Base-by-base conservation (phyloP, 2,113 vertebrate species). In the Phyllopteryx taeniolatus region DNA sequence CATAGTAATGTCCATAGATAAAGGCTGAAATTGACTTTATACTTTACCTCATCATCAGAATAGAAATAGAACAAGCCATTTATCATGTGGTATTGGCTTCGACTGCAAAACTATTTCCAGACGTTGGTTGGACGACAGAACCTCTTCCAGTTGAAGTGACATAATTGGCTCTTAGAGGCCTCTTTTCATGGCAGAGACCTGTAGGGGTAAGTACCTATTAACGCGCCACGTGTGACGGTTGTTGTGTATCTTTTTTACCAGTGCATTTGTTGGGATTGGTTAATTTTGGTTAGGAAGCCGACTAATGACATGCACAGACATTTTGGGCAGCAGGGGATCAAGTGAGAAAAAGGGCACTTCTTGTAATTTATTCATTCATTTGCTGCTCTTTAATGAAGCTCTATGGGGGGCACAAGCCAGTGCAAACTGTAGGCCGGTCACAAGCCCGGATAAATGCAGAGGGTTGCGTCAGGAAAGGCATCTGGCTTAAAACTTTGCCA, bases 201-300 rank as follows among this genome's bases (percentile, higher is more conserved):
- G 61, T 67, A 74, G 67, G 78, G 77, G 47, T 77, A 88, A 85
- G 79, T 84, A 71, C 72, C 73, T 71, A 73, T 90, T 87, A 87
- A 79, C 80, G 73, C 81, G 39, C 39, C 13, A 43, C 31, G 44
- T 68, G 71, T 81, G 79, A 67, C 75, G 76, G 51, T 35, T 70
- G 67, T 19, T 56, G 70, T 39, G 51, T 46, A 42, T 13, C 8
- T 49, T 43, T 27, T 59, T 73, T 12, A 60, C 12, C 4, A 60
- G 20, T 43, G 66, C 70, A 59, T 67, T 49, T 78, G 46, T 68
- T 39, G 20, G 53, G 43, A 63, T 33, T 59, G 0, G 19, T 43
- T 9, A 10, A n/a, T 43, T 51, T 63, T 9, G 42, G 2, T 13
- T 13, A 13, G 13, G 47, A 49, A 39, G 35, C 35, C 6, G 35